A percentile compares a stretch with the other conserved stretches of the same genome.
Conservation (phyloP, 2,113 vertebrate genomes). For the Anhinga anhinga region DNA sequence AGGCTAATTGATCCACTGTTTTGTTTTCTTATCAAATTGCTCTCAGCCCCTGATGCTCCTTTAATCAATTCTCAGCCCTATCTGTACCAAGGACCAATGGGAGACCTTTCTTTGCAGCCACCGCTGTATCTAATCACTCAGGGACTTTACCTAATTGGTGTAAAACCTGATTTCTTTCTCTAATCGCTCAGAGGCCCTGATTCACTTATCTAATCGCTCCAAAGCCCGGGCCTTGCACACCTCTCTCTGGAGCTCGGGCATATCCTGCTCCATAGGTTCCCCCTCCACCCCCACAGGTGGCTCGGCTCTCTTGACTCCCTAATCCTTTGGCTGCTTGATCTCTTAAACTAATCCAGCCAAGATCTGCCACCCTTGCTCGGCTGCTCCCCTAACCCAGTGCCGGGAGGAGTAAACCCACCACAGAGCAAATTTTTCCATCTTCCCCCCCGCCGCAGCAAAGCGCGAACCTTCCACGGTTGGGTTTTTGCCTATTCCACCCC, state of each 20-base stretch:
- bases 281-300: not conserved
- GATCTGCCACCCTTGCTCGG: not conserved
- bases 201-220: conserved; percentile 21
- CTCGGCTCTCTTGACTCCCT: not conserved
- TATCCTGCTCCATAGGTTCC: not conserved
- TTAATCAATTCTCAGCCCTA: not conserved
- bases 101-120: not conserved
- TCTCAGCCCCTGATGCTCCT: not conserved
- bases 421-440: fast-evolving
- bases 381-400: not conserved
- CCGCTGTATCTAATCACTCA: not conserved
- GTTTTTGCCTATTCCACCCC: not conserved
- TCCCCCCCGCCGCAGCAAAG: too few relatives aligned
- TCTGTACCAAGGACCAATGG: not conserved
- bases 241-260: not conserved
- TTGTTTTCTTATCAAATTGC: conserved; percentile 35
- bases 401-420: fast-evolving
- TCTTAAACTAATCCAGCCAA: not conserved
- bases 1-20: conserved; percentile 30
- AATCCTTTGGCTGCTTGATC: not conserved
- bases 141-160: conserved; percentile 49
- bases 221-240: conserved; percentile 5
- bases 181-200: conserved; percentile 9
- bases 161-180: conserved; percentile 49
- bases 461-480: fast-evolving